phyloP scores from a whole-genome alignment of 2,113 vertebrate species.

The Callipepla californica region DNA sequence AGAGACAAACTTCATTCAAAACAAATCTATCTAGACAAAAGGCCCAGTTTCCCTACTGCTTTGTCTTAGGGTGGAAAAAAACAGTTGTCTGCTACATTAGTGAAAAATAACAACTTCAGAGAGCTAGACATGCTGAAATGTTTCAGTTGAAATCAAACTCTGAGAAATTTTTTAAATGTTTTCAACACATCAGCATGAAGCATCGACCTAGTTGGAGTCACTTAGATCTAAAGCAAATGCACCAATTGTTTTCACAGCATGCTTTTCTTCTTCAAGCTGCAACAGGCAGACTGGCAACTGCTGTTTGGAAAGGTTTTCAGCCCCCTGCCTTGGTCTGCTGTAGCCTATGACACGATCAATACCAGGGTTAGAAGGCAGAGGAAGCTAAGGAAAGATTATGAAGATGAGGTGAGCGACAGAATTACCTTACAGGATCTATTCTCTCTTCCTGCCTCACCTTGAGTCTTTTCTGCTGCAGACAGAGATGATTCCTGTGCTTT shows the following conservation, averaged over 20 bases:
- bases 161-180: conserved; percentile 86
- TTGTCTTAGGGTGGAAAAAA: conserved; percentile 57
- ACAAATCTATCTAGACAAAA: conserved; percentile 59
- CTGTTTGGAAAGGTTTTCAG: conserved; percentile 82
- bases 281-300: conserved; percentile 75
- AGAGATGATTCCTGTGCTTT: conserved; percentile 28
- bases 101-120: conserved; percentile 77
- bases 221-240: conserved; percentile 90
- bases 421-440: conserved; percentile 78
- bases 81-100: conserved; percentile 57
- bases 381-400: conserved; percentile 83
- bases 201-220: conserved; percentile 88
- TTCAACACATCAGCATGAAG: conserved; percentile 87
- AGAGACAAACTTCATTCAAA: conserved; percentile 14
- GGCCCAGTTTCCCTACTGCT: conserved; percentile 39
- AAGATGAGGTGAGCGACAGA: conserved; percentile 82
- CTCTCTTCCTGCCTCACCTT: conserved; percentile 79
- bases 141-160: conserved; percentile 82
- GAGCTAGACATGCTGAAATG: conserved; percentile 70
- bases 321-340: conserved; percentile 81
- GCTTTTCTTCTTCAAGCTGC: conserved; percentile 80
- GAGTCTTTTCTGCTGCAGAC: conserved; percentile 64
- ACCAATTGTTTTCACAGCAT: conserved; percentile 93
- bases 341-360: conserved; percentile 86
- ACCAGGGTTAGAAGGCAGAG: conserved; percentile 76